Evolutionary conservation across 2,113 vertebrate species (phyloP).

Genomic region (Trematocara variabile): DNA sequence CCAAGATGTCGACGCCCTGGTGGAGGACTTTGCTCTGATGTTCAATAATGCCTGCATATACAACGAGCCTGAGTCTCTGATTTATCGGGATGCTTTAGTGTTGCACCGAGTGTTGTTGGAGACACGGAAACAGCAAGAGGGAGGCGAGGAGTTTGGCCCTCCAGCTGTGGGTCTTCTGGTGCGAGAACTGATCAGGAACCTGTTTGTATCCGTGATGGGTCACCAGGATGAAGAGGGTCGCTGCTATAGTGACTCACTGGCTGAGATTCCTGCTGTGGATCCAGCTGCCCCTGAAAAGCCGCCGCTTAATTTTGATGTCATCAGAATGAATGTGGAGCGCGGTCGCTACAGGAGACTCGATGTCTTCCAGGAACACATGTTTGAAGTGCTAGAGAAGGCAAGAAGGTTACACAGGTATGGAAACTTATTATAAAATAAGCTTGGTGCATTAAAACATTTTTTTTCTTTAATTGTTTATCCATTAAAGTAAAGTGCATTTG

Average conservation of each 20-base stretch:
- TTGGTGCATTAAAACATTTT: no score
- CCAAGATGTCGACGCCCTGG: conserved; percentile 93
- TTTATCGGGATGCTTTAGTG: conserved; percentile 95
- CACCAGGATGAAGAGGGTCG: conserved; percentile 97
- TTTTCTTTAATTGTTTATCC: not conserved
- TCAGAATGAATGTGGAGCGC: conserved; percentile 89
- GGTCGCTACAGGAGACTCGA: conserved; percentile 91
- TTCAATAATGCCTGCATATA: conserved; percentile 99
- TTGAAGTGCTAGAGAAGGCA: conserved; percentile 94
- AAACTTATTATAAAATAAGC: not conserved
- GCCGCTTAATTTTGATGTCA: conserved; percentile 90
- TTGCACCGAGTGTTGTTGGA: conserved; percentile 93
- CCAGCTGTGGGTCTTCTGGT: conserved; percentile 86
- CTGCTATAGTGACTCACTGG: conserved; percentile 96
- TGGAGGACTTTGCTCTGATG: conserved; percentile 97
- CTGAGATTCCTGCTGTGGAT: conserved; percentile 91
- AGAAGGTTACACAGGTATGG: conserved; percentile 88
- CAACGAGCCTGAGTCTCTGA: conserved; percentile 96
- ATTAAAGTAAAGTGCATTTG: not conserved
- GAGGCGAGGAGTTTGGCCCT: conserved; percentile 84
- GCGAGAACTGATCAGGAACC: conserved; percentile 93
- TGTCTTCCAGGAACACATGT: conserved; percentile 97
- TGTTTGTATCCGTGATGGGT: conserved; percentile 95
- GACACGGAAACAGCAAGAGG: conserved; percentile 89
- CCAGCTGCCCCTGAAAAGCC: conserved; percentile 84